Percentiles rank a stretch among this genome's conserved stretches.
Evolutionary conservation across 92 coral and sea anemone species (phyloP).

Genomic region (Epizoanthus illoricatus): DNA sequence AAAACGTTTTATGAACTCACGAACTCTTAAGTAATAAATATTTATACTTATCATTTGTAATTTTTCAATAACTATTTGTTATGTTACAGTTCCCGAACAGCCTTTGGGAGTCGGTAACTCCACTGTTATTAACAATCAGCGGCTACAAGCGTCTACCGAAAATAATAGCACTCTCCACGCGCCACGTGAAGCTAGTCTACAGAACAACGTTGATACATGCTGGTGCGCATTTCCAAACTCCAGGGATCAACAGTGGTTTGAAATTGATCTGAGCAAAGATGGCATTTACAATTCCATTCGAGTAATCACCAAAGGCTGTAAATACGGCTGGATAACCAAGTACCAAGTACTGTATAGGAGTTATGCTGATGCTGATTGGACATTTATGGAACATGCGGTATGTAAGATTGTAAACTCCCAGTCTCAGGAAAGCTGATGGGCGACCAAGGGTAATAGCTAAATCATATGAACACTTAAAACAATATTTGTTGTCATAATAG

Average conservation of each 20-base stretch:
- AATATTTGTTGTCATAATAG: too few relatives aligned
- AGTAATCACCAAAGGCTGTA: background rate
- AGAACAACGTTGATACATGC: background rate
- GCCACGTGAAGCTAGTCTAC: background rate
- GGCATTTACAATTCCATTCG: background rate
- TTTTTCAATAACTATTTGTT: too few relatives aligned
- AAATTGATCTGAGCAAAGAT: background rate
- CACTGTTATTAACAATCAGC: background rate
- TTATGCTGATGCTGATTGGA: too few relatives aligned
- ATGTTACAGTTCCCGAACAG: slow-evolving; percentile 30
- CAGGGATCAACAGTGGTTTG: background rate
- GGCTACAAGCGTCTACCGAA: slow-evolving; percentile 10
- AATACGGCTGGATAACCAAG: background rate
- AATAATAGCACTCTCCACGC: background rate
- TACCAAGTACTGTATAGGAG: background rate
- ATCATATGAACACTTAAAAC: too few relatives aligned
- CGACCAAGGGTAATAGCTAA: too few relatives aligned
- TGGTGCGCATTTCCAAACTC: slow-evolving; percentile 29
- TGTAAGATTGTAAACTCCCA: too few relatives aligned
- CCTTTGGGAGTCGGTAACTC: slow-evolving; percentile 12
- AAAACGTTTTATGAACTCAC: too few relatives aligned
- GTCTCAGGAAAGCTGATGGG: too few relatives aligned
- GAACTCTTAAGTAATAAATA: too few relatives aligned
- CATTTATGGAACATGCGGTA: too few relatives aligned
- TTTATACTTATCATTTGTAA: background rate